Conservation (phyloP, 37 sponge, comb jelly and placozoan genomes). For the Cladorhizidae sp. region DNA sequence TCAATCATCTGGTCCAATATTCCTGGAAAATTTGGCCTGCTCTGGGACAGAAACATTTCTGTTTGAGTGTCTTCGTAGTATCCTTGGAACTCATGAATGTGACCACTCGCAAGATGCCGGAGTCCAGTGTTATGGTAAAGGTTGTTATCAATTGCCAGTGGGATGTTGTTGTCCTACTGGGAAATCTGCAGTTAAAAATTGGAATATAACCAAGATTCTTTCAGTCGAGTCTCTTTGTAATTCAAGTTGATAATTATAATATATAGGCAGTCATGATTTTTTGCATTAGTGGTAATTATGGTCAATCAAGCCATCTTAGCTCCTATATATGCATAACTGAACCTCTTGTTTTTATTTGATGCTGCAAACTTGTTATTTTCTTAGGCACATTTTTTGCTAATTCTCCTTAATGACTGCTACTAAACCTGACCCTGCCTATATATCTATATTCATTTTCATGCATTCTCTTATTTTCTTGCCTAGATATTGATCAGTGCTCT, state of each 20-base stretch:
- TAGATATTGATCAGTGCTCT: conserved; percentile 56
- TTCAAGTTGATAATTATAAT: not conserved
- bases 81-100: conserved; percentile 3
- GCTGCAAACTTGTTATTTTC: no score
- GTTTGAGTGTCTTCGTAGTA: not conserved
- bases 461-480: not conserved
- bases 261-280: no score
- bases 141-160: no score
- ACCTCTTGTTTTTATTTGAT: not conserved
- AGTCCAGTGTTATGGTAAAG: conserved; percentile 29
- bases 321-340: not conserved
- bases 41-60: not conserved
- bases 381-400: no score
- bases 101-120: conserved; percentile 29
- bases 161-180: no score
- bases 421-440: not conserved
- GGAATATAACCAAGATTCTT: no score
- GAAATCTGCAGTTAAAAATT: no score
- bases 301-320: no score
- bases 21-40: conserved; percentile 17
- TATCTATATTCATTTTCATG: not conserved
- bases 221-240: no score
- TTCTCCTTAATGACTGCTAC: no score
- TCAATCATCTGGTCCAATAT: conserved; percentile 10
- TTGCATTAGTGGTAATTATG: no score